Evolutionary conservation across 2,113 vertebrate species (phyloP).

Genomic region (Pyrgilauda ruficollis): DNA sequence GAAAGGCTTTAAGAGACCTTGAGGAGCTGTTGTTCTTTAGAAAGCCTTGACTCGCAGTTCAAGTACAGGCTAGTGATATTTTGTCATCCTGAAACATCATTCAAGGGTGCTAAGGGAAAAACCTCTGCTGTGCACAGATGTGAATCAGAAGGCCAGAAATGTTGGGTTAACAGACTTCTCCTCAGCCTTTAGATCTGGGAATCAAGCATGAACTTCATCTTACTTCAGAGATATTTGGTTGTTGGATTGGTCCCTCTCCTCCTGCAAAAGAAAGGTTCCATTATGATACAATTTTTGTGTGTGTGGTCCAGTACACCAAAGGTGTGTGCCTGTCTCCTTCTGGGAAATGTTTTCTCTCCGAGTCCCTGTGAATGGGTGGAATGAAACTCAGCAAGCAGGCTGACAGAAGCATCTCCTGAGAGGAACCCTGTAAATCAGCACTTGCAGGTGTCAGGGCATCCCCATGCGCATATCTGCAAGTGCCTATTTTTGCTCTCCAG

Average conservation of each 20-base stretch:
- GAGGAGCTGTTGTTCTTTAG: background rate
- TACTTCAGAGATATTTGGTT: background rate
- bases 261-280: background rate
- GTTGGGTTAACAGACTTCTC: background rate
- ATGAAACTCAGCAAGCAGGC: background rate
- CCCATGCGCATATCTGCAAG: rapidly evolving
- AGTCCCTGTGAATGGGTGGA: rapidly evolving
- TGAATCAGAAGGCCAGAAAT: background rate
- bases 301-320: background rate
- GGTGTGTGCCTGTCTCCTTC: rapidly evolving
- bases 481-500: background rate
- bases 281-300: background rate
- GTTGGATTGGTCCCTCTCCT: background rate
- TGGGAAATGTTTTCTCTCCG: background rate
- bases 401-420: background rate
- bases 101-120: background rate
- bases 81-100: background rate
- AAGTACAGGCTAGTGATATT: background rate
- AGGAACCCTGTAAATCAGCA: background rate
- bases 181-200: background rate
- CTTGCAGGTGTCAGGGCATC: rapidly evolving
- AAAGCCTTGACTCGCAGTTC: background rate
- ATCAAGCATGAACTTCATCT: background rate
- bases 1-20: background rate
- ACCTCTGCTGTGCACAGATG: rapidly evolving